These are phyloP conservation scores for Caenorhabditis japonica DNA, from an alignment of 2,888 invertebrate species.

Conservation along the genomic window DNA sequence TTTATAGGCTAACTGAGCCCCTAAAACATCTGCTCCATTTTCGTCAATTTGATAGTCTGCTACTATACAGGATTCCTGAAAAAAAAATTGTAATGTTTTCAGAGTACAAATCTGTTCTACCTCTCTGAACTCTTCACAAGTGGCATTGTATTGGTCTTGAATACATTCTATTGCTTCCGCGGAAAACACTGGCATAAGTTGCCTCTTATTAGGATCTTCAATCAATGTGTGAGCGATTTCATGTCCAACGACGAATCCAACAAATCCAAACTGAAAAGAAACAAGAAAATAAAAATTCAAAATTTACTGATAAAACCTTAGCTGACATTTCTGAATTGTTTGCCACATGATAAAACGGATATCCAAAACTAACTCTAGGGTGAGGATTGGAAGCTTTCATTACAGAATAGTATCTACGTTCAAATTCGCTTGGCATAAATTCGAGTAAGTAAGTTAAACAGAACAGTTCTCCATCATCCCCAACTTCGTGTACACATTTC, in stretches of 20 bases:
- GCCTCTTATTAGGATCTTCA: neutral
- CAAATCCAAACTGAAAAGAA: neutral
- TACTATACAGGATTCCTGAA: neutral
- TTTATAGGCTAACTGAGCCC: conserved; percentile 7
- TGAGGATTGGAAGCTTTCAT: neutral
- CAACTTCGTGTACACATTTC: no score
- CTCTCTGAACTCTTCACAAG: neutral
- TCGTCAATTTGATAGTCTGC: neutral
- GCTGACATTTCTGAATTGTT: conserved; percentile 6
- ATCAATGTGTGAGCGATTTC: neutral
- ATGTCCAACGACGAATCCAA: neutral
- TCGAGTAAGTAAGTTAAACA: no score
- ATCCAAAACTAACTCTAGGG: neutral
- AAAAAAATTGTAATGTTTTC: no score
- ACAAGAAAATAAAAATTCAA: no score
- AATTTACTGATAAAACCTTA: neutral
- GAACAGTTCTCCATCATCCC: no score
- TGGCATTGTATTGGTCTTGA: conserved; percentile 1
- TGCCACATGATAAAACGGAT: conserved; percentile 5
- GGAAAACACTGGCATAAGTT: neutral
- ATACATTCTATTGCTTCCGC: neutral
- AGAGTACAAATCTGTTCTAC: neutral
- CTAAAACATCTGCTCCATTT: conserved; percentile 19
- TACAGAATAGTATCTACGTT: no score
- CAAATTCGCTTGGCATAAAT: no score